A percentile compares a stretch with the other conserved stretches of the same genome.
Evolutionary conservation across 2,888 invertebrate species (phyloP).

Genomic region (Marasmarcha lunaedactyla): DNA sequence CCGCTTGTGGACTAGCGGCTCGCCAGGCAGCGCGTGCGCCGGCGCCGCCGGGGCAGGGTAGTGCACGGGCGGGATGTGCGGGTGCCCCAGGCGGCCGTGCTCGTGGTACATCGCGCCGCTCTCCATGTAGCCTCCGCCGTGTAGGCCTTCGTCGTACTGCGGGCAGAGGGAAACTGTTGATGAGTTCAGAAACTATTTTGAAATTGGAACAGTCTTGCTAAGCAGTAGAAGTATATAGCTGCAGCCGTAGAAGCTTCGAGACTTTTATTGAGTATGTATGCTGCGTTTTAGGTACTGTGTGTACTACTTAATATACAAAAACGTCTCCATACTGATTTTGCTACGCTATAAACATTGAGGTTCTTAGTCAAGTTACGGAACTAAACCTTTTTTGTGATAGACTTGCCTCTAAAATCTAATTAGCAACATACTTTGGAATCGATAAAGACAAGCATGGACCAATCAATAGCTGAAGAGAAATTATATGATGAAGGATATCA

Average conservation of each 20-base stretch:
- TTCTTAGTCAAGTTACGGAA: too few species aligned
- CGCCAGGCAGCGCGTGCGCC: constrained; percentile 88
- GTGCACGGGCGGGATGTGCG: constrained; percentile 78
- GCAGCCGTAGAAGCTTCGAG: constrained; percentile 35
- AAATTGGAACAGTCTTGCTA: too few species aligned
- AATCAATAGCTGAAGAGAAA: too few species aligned
- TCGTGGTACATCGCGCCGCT: constrained; percentile 80
- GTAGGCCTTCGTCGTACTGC: constrained; percentile 95
- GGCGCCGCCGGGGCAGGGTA: constrained; percentile 88
- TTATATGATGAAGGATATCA: too few species aligned
- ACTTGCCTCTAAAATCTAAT: too few species aligned
- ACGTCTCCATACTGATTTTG: too few species aligned
- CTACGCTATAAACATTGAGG: too few species aligned
- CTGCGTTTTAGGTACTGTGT: constrained; percentile 34
- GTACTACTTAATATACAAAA: too few species aligned
- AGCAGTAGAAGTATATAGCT: constrained; percentile 39
- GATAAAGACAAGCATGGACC: too few species aligned
- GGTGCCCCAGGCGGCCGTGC: constrained; percentile 84
- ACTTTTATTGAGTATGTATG: constrained; percentile 23
- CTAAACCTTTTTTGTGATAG: too few species aligned
- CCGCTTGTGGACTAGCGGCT: constrained; percentile 94
- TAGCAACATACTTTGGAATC: too few species aligned
- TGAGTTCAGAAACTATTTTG: background rate
- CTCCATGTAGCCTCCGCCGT: constrained; percentile 88
- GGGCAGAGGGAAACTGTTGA: constrained; percentile 21